Base-by-base conservation (phyloP, 2,888 invertebrate genomes). In the Tetropium fuscum region DNA sequence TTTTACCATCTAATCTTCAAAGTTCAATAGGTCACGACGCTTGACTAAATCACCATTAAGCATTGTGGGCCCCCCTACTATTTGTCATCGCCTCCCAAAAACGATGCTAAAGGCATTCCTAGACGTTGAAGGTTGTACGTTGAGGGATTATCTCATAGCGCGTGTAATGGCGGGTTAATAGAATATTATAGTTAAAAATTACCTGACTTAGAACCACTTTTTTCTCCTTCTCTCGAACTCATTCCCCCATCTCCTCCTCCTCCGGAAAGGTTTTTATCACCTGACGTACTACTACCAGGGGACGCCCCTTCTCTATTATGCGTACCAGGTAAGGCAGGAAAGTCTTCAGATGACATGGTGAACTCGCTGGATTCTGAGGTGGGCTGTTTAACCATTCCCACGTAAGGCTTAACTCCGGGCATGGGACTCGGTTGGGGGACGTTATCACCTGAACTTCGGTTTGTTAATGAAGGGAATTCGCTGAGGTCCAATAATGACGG, bases 271-370 rank as follows among this genome's bases (percentile, higher is more conserved):
- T 49, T 69, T 57, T 73, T 75, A 53, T 74, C 75, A 10, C 70
- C 71, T 10, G 70, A 63, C 34, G 67, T 65, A 47, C 69, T 69
- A 41, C 68, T 66, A 75, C 89, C 90, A 11, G 90, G 89, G 72
- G 90, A 88, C 11, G 88, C 85, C 56, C 88, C 88, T 72, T 88
- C 89, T 72, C 87, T 85, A 74, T 86, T 88, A 38, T 92, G 91
- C 70, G 94, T 94, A 75, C 98, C 98, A 69, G 98, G 99, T 80
- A 99, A 86, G 81, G 99, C 99, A 74, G 99, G 99, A 84, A 99
- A 99, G 85, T 99, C 99, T 85, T 99, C 98, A 75, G 93, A 95
- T 77, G 97, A 97, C 92, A 99, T 99, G 78, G 95, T 94, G 84
- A 96, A 96, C 84, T 96, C 95, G 69, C 92, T 94, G 78, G 95